phyloP scores from a whole-genome alignment of 2,797 vertebrate species.

The Anolis apletophallus region DNA sequence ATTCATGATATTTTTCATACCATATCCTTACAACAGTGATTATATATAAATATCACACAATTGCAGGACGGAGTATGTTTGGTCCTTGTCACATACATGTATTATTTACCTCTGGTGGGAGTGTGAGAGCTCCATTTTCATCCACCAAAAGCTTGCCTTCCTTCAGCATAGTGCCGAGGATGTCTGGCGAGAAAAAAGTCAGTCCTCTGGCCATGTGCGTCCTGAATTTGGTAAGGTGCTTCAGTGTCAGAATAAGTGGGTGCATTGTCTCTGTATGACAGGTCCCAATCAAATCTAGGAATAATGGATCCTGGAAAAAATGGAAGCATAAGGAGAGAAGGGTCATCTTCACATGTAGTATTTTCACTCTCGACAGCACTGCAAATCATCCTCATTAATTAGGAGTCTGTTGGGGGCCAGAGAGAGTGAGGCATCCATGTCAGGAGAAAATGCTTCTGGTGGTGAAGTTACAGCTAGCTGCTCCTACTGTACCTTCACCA shows the following conservation, averaged over 20 bases:
- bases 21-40: neutral
- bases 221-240: slow-evolving; percentile 82
- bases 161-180: slow-evolving; percentile 76
- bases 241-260: slow-evolving; percentile 82
- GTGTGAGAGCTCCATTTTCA: slow-evolving; percentile 72
- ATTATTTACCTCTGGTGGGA: slow-evolving; percentile 68
- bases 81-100: neutral
- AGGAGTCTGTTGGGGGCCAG: neutral
- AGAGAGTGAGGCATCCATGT: neutral
- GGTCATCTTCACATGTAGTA: neutral
- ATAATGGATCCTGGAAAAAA: slow-evolving; percentile 84
- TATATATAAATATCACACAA: neutral
- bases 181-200: slow-evolving; percentile 81
- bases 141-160: slow-evolving; percentile 77
- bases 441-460: neutral
- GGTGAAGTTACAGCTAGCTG: too few relatives aligned
- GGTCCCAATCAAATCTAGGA: slow-evolving; percentile 91
- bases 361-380: neutral
- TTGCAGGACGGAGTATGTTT: neutral
- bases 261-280: slow-evolving; percentile 86
- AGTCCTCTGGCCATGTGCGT: slow-evolving; percentile 78
- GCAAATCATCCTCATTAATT: neutral
- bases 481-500: neutral
- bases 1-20: neutral
- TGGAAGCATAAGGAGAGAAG: slow-evolving; percentile 14